Evolutionary conservation across 2,797 vertebrate species (phyloP).

Genomic region (Schizothorax lantsangensis): DNA sequence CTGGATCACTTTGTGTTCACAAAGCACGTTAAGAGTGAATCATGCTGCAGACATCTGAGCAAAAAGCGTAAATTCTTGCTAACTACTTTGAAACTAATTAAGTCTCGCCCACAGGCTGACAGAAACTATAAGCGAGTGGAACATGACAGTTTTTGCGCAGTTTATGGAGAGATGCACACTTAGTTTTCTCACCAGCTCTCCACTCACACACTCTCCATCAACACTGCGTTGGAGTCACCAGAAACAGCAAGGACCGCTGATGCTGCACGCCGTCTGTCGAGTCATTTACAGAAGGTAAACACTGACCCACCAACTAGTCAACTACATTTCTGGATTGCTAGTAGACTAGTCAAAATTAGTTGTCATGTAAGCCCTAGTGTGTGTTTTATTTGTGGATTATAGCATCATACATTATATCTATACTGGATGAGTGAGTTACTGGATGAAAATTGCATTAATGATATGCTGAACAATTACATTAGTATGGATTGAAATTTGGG

Average conservation of each 20-base stretch:
- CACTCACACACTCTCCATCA: neutral
- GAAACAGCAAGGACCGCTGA: neutral
- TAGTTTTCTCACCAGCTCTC: neutral
- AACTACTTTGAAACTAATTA: neutral
- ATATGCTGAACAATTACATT: constrained; percentile 26
- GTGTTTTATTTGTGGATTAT: neutral
- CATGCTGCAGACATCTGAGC: neutral
- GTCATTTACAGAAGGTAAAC: neutral
- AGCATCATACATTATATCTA: constrained; percentile 3
- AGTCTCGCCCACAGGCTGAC: neutral
- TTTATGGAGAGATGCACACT: neutral
- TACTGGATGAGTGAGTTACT: neutral
- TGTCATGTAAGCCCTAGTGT: neutral
- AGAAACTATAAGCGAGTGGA: neutral
- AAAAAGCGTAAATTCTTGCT: neutral
- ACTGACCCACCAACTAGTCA: neutral
- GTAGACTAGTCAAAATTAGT: neutral
- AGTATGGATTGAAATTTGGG: constrained; percentile 34
- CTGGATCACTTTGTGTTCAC: too few species aligned
- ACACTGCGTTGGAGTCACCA: neutral
- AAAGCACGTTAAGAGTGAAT: neutral
- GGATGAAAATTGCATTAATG: constrained; percentile 31
- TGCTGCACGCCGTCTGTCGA: neutral
- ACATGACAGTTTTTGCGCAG: neutral
- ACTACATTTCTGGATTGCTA: neutral